phyloP scores from a whole-genome alignment of 2,888 invertebrate genomes.

The Ommatoiulus sabulosus region DNA sequence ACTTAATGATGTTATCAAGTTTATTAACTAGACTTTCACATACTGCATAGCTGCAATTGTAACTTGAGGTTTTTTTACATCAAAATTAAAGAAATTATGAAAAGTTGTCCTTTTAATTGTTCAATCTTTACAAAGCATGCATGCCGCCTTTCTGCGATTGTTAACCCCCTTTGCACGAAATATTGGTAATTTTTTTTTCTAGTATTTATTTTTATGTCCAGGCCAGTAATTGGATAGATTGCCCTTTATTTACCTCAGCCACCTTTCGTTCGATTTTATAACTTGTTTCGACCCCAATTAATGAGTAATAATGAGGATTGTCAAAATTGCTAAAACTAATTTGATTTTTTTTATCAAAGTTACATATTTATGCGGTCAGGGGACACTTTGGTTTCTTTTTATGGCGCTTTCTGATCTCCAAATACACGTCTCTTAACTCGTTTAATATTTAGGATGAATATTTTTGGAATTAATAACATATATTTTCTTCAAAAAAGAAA shows the following conservation, averaged over 20 bases:
- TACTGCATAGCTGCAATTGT: background rate
- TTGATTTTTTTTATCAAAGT: background rate
- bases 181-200: background rate
- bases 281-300: background rate
- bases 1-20: background rate
- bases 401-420: background rate
- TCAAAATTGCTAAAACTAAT: background rate
- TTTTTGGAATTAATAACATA: background rate
- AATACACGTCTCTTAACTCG: background rate
- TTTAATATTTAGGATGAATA: no score
- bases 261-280: background rate
- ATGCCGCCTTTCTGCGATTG: background rate
- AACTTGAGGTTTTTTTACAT: background rate
- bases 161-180: background rate
- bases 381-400: background rate
- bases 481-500: background rate
- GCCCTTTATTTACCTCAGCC: background rate
- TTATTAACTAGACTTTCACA: background rate
- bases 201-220: background rate
- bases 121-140: background rate
- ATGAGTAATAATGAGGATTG: background rate
- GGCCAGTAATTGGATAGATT: constrained; percentile 4
- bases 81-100: background rate
- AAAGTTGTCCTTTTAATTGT: background rate
- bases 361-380: background rate